Conservation (phyloP, 2,888 invertebrate genomes). For the Meloe dianella region DNA sequence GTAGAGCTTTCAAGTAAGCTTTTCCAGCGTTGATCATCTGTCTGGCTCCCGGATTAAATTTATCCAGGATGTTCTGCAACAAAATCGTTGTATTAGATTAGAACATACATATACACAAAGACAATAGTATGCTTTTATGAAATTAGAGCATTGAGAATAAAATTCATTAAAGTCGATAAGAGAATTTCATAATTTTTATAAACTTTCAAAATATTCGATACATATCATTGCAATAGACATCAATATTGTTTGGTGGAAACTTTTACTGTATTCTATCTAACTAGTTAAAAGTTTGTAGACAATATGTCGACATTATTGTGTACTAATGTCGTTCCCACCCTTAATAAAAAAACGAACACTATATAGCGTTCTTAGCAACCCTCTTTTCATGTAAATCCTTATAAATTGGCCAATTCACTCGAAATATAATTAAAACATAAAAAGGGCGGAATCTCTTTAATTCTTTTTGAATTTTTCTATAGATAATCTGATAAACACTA, state of each 20-base stretch:
- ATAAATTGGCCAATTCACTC: slow-evolving; percentile 41
- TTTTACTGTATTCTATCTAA: slow-evolving; percentile 38
- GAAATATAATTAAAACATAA: slow-evolving; percentile 40
- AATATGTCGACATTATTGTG: slow-evolving; percentile 38
- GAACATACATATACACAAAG: too few relatives aligned
- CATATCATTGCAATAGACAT: slow-evolving; percentile 27
- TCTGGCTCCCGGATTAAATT: slow-evolving; percentile 93
- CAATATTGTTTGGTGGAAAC: slow-evolving; percentile 37
- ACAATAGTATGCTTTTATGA: background rate
- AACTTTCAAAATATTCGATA: too few relatives aligned
- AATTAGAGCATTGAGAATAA: background rate
- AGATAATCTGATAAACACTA: slow-evolving; percentile 29
- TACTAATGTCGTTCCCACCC: slow-evolving; percentile 27
- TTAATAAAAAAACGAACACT: background rate
- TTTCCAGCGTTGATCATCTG: slow-evolving; percentile 94
- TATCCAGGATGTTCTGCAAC: slow-evolving; percentile 93
- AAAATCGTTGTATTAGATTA: slow-evolving; percentile 41
- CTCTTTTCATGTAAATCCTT: slow-evolving; percentile 37
- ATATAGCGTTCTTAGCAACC: slow-evolving; percentile 10
- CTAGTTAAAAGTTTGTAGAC: slow-evolving; percentile 39
- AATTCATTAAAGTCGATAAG: too few relatives aligned
- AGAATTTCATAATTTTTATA: background rate
- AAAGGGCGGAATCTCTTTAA: slow-evolving; percentile 34
- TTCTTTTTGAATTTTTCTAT: slow-evolving; percentile 35
- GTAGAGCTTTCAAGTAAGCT: slow-evolving; percentile 91